Evolutionary conservation across 2,113 vertebrate species (phyloP), one percentile per base, ranked within the genome.

Genomic region (Paradoxurus hermaphroditus): DNA sequence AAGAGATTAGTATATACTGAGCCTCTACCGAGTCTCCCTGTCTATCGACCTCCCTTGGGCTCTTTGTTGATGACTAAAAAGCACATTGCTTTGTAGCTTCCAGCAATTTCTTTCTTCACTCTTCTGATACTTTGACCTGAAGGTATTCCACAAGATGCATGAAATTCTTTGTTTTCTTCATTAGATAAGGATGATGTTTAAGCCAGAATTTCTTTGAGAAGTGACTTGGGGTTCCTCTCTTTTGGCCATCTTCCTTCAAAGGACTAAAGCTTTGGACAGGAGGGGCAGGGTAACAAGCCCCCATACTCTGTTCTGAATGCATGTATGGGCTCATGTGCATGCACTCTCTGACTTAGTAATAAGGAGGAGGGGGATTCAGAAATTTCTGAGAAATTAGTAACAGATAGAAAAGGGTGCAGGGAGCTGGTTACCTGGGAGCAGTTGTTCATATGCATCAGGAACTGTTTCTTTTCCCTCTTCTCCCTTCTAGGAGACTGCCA

Each of bases 371-470:
- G 29, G 59, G 16, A 72, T 62, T 19, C 16, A 86, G 46, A 91
- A 39, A 65, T 15, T 63, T 62, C 68, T 75, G 79, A 87, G 70
- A 92, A 95, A 53, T 70, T 34, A 85, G 1, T 56, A 81, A 59
- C 9, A 93, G 82, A 36, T 7, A 87, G 49, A 79, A 96, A 91
- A 56, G 41, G 29, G 44, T 56, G 18, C 29, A 36, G 85, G 34
- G 21, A 79, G 18, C 79, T 95, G 56, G 65, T 97, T 97, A 93
- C 96, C 97, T 97, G 86, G 75, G 44, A 86, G 53, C 75, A 93
- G 83, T 56, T 73, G 86, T 85, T 95, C 89, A 90, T 87, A 25
- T 70, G 25, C 39, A 92, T 79, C 92, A 87, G 85, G 67, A 97
- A 92, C 83, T 90, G 90, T 87, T 96, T 73, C 95, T 95, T 83